Conservation (phyloP, 2,797 vertebrate species). For the Thunnus albacares region DNA sequence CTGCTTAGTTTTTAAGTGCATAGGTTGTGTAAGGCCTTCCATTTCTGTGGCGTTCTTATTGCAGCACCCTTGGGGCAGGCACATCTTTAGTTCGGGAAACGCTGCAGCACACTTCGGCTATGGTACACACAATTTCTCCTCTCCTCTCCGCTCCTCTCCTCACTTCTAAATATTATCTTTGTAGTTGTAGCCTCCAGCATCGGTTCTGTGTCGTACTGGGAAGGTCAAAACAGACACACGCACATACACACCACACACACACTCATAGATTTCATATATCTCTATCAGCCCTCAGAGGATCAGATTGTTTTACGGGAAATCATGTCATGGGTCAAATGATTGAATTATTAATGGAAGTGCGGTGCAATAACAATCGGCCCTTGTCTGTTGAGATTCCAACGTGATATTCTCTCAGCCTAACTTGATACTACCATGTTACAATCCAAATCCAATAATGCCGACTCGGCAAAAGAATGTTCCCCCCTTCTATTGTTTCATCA, state of each 20-base stretch:
- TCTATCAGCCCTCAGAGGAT: slow-evolving; percentile 75
- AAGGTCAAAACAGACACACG: slow-evolving; percentile 77
- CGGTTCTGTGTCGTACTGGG: slow-evolving; percentile 70
- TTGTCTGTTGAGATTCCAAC: slow-evolving; percentile 80
- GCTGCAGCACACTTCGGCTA: slow-evolving; percentile 53
- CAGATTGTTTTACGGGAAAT: slow-evolving; percentile 85
- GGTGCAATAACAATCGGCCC: slow-evolving; percentile 79
- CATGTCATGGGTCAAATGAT: slow-evolving; percentile 84
- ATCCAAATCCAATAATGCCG: slow-evolving; percentile 86
- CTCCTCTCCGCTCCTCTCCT: slow-evolving; percentile 24
- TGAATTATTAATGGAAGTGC: slow-evolving; percentile 84
- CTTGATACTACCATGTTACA: slow-evolving; percentile 80
- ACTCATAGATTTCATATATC: slow-evolving; percentile 72
- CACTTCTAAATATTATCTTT: slow-evolving; percentile 70
- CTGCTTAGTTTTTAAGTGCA: slow-evolving; percentile 59
- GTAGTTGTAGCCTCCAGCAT: slow-evolving; percentile 64
- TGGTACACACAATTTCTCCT: slow-evolving; percentile 40
- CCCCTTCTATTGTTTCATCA: slow-evolving; percentile 78
- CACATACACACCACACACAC: slow-evolving; percentile 32
- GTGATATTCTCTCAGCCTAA: slow-evolving; percentile 77
- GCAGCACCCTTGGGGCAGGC: slow-evolving; percentile 59
- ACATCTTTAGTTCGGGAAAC: slow-evolving; percentile 49
- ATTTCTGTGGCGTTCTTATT: slow-evolving; percentile 60
- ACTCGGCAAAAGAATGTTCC: slow-evolving; percentile 72
- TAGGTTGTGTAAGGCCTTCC: slow-evolving; percentile 54